Conservation (phyloP, 2,888 invertebrate genomes). For the Microplitis deprimator region DNA sequence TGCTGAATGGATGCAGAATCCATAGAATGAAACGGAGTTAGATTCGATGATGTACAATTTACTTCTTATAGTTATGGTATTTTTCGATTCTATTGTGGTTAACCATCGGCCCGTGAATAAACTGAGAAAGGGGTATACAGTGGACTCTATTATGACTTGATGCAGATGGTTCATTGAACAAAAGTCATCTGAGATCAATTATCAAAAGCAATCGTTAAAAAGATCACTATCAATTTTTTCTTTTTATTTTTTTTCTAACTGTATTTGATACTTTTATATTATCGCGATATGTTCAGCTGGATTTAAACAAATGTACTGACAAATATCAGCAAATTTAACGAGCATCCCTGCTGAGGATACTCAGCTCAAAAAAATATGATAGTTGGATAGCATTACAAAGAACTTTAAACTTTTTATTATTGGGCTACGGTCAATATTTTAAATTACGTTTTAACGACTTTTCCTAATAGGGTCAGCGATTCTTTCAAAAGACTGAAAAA, state of each 20-base stretch:
- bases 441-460: neutral
- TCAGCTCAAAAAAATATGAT: neutral
- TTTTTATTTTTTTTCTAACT: neutral
- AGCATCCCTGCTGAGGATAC: neutral
- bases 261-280: neutral
- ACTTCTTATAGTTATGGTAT: conserved; percentile 30
- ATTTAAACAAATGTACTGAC: neutral
- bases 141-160: conserved; percentile 28
- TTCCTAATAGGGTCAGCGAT: neutral
- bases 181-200: neutral
- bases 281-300: neutral
- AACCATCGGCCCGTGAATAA: conserved; percentile 53
- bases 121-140: conserved; percentile 45
- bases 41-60: conserved; percentile 12
- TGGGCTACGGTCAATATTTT: neutral
- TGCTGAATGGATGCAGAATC: conserved; percentile 3
- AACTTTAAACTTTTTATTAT: neutral
- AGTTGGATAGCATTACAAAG: neutral
- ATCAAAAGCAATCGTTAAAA: neutral
- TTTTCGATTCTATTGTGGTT: conserved; percentile 52
- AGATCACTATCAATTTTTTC: neutral
- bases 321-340: neutral
- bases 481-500: neutral
- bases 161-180: conserved; percentile 51
- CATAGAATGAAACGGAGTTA: neutral